Percentiles rank a stretch among this genome's conserved stretches.
These are phyloP conservation scores for Lepidurus arcticus DNA, from an alignment of 1,140 invertebrate species.

Conservation along the genomic window DNA sequence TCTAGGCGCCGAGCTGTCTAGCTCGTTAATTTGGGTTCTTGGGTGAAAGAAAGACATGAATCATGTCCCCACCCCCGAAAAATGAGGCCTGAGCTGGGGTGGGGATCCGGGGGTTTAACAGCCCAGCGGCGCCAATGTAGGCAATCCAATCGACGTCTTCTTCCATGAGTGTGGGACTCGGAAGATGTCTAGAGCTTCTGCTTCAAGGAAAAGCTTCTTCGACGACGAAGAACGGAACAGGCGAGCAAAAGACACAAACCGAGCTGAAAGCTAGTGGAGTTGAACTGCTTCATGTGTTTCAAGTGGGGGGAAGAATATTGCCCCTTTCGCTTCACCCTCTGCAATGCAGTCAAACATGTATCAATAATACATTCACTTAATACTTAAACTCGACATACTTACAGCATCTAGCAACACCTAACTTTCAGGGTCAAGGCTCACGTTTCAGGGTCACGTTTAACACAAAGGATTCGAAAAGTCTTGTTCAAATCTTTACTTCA, in stretches of 20 bases:
- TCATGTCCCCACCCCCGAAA: not conserved
- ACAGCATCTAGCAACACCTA: not conserved
- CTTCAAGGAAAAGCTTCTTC: not conserved
- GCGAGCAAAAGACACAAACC: not conserved
- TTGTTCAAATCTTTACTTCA: no score
- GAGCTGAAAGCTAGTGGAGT: not conserved
- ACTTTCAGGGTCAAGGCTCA: no score
- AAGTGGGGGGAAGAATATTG: not conserved
- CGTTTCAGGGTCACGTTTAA: no score
- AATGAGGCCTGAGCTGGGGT: not conserved
- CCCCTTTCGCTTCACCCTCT: not conserved
- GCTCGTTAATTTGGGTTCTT: slow-evolving; percentile 6
- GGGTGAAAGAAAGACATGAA: not conserved
- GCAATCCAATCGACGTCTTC: slow-evolving; percentile 5
- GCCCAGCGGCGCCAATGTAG: slow-evolving; percentile 8
- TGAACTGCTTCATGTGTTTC: not conserved
- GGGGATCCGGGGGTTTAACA: not conserved
- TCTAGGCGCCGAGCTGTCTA: slow-evolving; percentile 12
- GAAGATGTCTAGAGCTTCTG: not conserved
- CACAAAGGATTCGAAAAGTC: no score
- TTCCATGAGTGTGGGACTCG: not conserved
- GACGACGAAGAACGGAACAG: not conserved
- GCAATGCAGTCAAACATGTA: not conserved
- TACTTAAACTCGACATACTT: not conserved
- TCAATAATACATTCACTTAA: not conserved